Conservation (phyloP, 2,888 invertebrate species). For the Cataglyphis rosenhaueri region DNA sequence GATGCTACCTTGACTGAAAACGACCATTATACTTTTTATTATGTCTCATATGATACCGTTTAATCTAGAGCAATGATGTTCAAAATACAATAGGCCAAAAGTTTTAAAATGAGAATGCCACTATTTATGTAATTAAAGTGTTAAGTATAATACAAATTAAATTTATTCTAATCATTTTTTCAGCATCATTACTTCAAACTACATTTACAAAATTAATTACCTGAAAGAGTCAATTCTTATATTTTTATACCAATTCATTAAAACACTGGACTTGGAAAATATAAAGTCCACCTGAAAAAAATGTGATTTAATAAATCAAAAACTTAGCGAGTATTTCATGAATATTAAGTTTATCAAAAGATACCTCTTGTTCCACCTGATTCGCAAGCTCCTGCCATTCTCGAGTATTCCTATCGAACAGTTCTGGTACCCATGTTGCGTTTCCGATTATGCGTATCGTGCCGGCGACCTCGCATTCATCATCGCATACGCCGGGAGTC, state of each 20-base stretch:
- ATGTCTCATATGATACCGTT: neutral
- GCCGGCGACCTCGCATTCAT: constrained; percentile 94
- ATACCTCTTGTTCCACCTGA: constrained; percentile 93
- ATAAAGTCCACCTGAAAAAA: constrained; percentile 92
- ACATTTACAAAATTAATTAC: constrained; percentile 77
- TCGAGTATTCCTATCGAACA: constrained; percentile 93
- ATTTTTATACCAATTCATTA: constrained; percentile 94
- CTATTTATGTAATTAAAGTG: neutral
- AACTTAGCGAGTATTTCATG: neutral
- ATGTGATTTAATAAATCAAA: neutral
- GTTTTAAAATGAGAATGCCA: neutral
- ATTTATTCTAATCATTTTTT: neutral
- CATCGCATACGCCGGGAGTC: constrained; percentile 92
- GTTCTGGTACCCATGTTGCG: constrained; percentile 92
- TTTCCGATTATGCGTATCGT: constrained; percentile 94
- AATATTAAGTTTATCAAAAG: neutral
- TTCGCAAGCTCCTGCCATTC: constrained; percentile 94
- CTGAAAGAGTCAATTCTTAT: constrained; percentile 94
- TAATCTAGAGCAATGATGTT: neutral
- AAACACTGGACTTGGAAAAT: constrained; percentile 90
- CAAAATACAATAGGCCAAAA: neutral
- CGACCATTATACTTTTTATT: constrained; percentile 16
- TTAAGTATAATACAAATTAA: neutral
- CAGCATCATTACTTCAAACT: neutral
- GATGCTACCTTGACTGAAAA: constrained; percentile 92